A percentile compares a stretch with the other conserved stretches of the same genome.
Evolutionary conservation across 1,140 invertebrate genomes (phyloP).

Genomic region (Drosophila arawakana): DNA sequence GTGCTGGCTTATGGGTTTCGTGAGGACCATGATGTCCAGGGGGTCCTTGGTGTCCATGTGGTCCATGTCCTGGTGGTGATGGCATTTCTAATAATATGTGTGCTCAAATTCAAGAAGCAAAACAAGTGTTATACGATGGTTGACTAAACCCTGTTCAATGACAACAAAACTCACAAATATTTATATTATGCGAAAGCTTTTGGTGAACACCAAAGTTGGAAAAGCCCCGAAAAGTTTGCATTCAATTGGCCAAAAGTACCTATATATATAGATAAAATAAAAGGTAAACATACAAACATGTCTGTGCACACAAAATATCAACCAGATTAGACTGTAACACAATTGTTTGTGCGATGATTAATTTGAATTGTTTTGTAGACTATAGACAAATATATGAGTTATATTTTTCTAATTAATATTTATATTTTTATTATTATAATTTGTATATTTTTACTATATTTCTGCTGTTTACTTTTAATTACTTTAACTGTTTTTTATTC

Average conservation of each 20-base stretch:
- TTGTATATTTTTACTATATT: neutral
- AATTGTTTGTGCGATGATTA: constrained; percentile 26
- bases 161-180: constrained; percentile 15
- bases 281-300: constrained; percentile 8
- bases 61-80: constrained; percentile 50
- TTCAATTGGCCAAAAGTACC: neutral
- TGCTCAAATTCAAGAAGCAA: constrained; percentile 1
- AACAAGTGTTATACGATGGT: constrained; percentile 17
- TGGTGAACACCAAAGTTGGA: constrained; percentile 24
- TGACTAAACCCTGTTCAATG: constrained; percentile 32
- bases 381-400: neutral
- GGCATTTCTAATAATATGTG: constrained; percentile 41
- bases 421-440: neutral
- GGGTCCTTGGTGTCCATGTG: constrained; percentile 27
- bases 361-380: constrained; percentile 5
- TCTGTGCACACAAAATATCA: neutral
- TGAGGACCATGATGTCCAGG: constrained; percentile 39
- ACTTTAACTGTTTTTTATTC: neutral
- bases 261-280: constrained; percentile 21
- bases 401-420: neutral
- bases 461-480: neutral
- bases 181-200: constrained; percentile 39
- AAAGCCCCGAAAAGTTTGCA: constrained; percentile 32
- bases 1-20: constrained; percentile 33
- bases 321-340: neutral